phyloP scores from a whole-genome alignment of 2,888 invertebrate species.

The Agonopterix alstromeriana region DNA sequence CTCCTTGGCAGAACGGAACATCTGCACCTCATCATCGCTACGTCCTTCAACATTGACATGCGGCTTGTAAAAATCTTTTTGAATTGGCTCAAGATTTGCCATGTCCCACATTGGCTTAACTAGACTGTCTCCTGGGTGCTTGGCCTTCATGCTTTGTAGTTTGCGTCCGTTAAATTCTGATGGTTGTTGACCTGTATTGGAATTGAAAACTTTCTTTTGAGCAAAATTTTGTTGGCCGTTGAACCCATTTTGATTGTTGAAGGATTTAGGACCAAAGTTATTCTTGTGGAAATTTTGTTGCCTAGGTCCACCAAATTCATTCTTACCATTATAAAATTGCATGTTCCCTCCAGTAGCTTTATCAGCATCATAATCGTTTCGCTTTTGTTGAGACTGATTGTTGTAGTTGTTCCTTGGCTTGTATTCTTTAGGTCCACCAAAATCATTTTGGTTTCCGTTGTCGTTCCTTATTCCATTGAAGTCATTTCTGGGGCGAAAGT shows the following conservation, averaged over 20 bases:
- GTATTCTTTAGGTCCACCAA: conserved; percentile 67
- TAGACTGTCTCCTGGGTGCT: conserved; percentile 83
- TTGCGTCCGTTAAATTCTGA: conserved; percentile 70
- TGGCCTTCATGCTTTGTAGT: conserved; percentile 79
- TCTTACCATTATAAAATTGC: conserved; percentile 64
- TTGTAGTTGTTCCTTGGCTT: conserved; percentile 63
- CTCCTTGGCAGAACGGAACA: conserved; percentile 86
- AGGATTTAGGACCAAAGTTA: conserved; percentile 57
- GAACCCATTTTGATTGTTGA: conserved; percentile 44
- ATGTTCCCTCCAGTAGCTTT: conserved; percentile 50
- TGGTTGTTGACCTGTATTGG: conserved; percentile 38
- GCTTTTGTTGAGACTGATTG: conserved; percentile 48
- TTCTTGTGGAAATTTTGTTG: conserved; percentile 55
- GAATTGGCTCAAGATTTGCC: conserved; percentile 84
- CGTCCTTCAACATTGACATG: conserved; percentile 83
- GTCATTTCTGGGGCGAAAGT: conserved; percentile 68
- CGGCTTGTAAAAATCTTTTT: conserved; percentile 94
- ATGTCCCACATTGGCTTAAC: conserved; percentile 92
- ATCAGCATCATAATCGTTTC: conserved; percentile 55
- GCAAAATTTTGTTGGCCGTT: conserved; percentile 50
- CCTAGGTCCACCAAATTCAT: conserved; percentile 70
- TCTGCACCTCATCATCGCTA: conserved; percentile 83
- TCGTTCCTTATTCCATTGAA: conserved; percentile 67
- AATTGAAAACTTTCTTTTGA: conserved; percentile 49
- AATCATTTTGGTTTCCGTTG: conserved; percentile 57